Base-by-base conservation (phyloP, 2,888 invertebrate species). In the Merodon equestris region DNA sequence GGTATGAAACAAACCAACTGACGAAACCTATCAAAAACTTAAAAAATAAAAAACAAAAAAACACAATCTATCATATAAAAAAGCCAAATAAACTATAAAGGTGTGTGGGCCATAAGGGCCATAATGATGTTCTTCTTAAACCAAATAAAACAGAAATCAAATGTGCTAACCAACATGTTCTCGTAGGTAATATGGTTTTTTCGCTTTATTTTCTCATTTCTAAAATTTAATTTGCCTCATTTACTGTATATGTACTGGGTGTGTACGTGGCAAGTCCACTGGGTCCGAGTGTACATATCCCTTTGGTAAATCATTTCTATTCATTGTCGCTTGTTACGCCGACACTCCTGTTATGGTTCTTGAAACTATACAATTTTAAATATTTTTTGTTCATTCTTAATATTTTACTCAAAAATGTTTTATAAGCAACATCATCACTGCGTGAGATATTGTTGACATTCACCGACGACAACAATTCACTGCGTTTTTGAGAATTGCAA, bases 1-100 rank as follows among this genome's bases (percentile, higher is more conserved):
- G 95, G 96, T 96, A 95, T 81, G 84, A 77, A 61, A 72, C 72
- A 74, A 88, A n/a, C n/a, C n/a, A n/a, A 85, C 85, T 84, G 84
- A 83, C 64, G 61, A 70, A 57, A 73, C 47, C 68, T 51, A 47
- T 36, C 79, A 40, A 57, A 51, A 63, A 47, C n/a, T 66, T n/a
- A 73, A 44, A 70, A 57, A 67, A 54, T 72, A 44, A 53, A 61
- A 67, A 68, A 48, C 40, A 51, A 61, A 51, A 61, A 12, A 70
- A 51, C n/a, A n/a, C n/a, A 51, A 40, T 9, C 48, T 44, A 61
- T 53, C 66, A 36, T 44, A 82, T 42, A 54, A 34, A 13, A 61
- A 53, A 72, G 54, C 14, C 61, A 56, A 70, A 81, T 34, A 58
- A 27, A n/a, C n/a, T 51, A 42, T 12, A 27, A 27, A 50, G 17